A percentile compares a stretch with the other conserved stretches of the same genome.
These are phyloP conservation scores for Mobula birostris DNA, from an alignment of 2,113 vertebrate genomes.

Conservation along the genomic window DNA sequence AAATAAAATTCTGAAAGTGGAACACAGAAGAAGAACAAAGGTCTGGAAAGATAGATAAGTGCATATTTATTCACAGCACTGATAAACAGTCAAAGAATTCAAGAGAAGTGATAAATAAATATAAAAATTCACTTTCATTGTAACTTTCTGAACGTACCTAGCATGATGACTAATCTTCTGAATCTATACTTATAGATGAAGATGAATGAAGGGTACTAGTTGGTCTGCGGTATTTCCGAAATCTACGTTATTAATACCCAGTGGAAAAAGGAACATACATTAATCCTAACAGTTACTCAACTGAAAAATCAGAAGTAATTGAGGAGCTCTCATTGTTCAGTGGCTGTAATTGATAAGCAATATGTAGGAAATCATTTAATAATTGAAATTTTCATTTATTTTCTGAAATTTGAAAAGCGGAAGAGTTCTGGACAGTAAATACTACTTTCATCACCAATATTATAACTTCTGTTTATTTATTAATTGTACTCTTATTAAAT, in stretches of 20 bases:
- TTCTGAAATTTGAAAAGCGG: background rate
- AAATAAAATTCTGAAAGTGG: background rate
- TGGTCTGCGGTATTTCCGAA: background rate
- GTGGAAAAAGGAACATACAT: background rate
- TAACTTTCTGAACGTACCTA: background rate
- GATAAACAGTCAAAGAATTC: background rate
- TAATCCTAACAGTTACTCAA: background rate
- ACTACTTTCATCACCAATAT: background rate
- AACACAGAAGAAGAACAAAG: background rate
- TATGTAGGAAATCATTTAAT: background rate
- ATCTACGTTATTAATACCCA: background rate
- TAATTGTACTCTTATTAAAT: slow-evolving; percentile 8
- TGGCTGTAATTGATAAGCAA: background rate
- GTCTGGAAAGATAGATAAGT: background rate
- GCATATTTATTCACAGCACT: background rate
- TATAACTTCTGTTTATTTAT: background rate
- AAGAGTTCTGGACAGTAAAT: background rate
- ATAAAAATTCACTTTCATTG: background rate
- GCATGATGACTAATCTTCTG: background rate
- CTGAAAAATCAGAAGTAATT: background rate
- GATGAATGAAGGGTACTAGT: background rate
- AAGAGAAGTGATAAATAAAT: background rate
- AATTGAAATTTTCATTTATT: background rate
- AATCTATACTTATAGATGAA: slow-evolving; percentile 1
- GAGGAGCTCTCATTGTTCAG: background rate